Conservation (phyloP, 2,113 vertebrate genomes). For the Machaerirhynchus nigripectus region DNA sequence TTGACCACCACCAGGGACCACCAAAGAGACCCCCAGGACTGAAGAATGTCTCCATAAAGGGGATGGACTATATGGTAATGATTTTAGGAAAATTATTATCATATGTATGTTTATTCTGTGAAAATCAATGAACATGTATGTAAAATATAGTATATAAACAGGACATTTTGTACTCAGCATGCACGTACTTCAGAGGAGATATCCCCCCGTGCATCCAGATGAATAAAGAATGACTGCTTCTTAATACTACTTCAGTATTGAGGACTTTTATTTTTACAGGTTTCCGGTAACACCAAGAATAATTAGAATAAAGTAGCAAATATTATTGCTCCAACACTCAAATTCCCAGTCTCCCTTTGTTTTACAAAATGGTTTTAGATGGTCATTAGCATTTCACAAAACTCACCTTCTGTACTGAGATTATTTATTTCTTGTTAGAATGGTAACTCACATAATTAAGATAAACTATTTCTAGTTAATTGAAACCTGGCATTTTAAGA, state of each 20-base stretch:
- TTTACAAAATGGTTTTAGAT: slow-evolving; percentile 40
- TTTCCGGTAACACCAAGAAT: neutral
- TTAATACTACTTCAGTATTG: neutral
- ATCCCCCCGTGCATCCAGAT: neutral
- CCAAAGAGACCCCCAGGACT: neutral
- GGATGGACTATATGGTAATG: neutral
- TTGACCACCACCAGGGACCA: neutral
- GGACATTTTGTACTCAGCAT: neutral
- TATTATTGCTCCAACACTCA: neutral
- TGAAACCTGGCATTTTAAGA: slow-evolving; percentile 60
- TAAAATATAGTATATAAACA: neutral
- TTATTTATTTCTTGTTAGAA: slow-evolving; percentile 69
- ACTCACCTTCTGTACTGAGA: slow-evolving; percentile 30
- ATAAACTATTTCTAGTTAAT: slow-evolving; percentile 72
- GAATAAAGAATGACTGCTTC: neutral
- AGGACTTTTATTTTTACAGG: neutral
- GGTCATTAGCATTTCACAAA: slow-evolving; percentile 49
- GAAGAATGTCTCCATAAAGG: fast-evolving
- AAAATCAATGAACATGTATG: neutral
- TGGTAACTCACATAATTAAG: slow-evolving; percentile 66
- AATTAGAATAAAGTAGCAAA: neutral
- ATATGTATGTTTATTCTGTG: neutral
- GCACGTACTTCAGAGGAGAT: neutral
- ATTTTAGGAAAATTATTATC: neutral
- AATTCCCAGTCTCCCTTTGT: neutral